A percentile compares a stretch with the other conserved stretches of the same genome.
phyloP scores from a whole-genome alignment of 1,140 invertebrate genomes.

The Procambarus clarkii region DNA sequence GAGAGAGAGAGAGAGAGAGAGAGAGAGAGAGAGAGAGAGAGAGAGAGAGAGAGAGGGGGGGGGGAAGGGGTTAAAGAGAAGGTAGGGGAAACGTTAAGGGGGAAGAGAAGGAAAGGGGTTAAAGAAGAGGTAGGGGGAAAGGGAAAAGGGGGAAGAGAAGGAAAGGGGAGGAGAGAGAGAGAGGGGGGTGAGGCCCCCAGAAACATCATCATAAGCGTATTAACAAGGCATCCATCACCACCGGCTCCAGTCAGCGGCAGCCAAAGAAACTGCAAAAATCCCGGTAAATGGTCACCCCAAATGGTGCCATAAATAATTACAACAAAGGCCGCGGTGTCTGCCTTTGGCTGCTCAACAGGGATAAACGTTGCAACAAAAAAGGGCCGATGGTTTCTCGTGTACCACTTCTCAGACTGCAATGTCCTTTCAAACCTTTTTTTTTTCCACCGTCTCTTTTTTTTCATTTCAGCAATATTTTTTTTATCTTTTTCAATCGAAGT shows the following conservation, averaged over 20 bases:
- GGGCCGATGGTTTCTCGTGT: neutral
- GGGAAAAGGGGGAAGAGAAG: neutral
- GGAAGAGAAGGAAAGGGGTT: neutral
- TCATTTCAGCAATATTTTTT: neutral
- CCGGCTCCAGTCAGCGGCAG: neutral
- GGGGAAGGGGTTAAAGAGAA: neutral
- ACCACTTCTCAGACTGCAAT: neutral
- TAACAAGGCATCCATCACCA: slow-evolving; percentile 43
- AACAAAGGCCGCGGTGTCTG: slow-evolving; percentile 13
- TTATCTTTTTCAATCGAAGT: too few species aligned
- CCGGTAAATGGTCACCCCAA: neutral
- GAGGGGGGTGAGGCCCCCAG: neutral
- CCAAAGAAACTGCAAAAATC: slow-evolving; percentile 25
- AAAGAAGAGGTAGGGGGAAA: neutral
- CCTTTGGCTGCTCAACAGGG: slow-evolving; percentile 1
- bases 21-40: neutral
- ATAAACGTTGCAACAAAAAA: slow-evolving; percentile 7
- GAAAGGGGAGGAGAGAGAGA: neutral
- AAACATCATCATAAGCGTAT: slow-evolving; percentile 41
- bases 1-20: neutral
- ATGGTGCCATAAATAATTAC: slow-evolving; percentile 48
- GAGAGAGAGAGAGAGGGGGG: neutral
- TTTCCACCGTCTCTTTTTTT: neutral
- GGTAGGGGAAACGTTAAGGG: too few species aligned
- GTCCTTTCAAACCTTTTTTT: neutral